Evolutionary conservation across 2,113 vertebrate genomes (phyloP).

Genomic region (Euleptes europaea): DNA sequence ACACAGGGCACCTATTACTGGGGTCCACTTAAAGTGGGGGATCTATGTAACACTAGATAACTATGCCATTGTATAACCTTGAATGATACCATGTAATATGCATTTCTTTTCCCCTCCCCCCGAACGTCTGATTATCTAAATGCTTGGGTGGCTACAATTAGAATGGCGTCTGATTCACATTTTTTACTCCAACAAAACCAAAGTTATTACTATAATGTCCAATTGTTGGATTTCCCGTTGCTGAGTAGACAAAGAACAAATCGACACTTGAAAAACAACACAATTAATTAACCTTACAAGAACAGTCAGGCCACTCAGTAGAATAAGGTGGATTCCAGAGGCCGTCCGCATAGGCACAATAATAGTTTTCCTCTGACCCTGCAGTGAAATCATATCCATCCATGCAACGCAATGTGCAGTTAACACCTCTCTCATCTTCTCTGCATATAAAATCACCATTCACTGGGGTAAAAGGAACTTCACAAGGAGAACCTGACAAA

Average conservation of each 20-base stretch:
- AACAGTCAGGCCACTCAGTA: slow-evolving; percentile 89
- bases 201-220: background rate
- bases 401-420: slow-evolving; percentile 87
- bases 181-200: background rate
- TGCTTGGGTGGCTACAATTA: too few relatives aligned
- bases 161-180: background rate
- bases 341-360: slow-evolving; percentile 87
- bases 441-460: slow-evolving; percentile 89
- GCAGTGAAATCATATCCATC: slow-evolving; percentile 92
- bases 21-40: background rate
- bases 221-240: background rate
- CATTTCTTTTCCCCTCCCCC: background rate
- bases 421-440: slow-evolving; percentile 82
- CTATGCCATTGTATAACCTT: background rate
- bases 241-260: background rate
- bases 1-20: background rate
- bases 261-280: background rate
- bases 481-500: slow-evolving; percentile 86
- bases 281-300: slow-evolving; percentile 77
- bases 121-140: background rate
- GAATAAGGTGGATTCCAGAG: slow-evolving; percentile 88
- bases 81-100: background rate
- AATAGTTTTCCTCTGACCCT: slow-evolving; percentile 86
- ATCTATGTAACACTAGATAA: background rate
- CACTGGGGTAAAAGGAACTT: slow-evolving; percentile 85